These are phyloP conservation scores for Lissonota sp. DNA, from an alignment of 2,888 invertebrate species.

Conservation along the genomic window DNA sequence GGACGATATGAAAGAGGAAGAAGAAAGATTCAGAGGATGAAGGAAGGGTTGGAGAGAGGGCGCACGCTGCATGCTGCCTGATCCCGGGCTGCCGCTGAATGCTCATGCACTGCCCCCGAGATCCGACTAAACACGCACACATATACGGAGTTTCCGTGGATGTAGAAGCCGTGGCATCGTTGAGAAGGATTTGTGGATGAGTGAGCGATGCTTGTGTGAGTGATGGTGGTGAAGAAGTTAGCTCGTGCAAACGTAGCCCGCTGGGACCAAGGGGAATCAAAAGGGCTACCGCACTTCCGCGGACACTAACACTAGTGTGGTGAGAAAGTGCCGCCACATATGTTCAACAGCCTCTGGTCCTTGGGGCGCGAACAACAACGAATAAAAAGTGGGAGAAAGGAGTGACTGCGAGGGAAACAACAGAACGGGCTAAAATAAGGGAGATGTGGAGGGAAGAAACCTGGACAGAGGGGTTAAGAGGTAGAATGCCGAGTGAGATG, in stretches of 20 bases:
- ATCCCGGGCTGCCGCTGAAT: constrained; percentile 45
- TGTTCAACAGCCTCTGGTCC: constrained; percentile 56
- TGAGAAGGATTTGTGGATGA: constrained; percentile 80
- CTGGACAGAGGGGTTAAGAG: constrained; percentile 44
- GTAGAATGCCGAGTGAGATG: constrained; percentile 37
- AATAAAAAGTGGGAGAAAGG: constrained; percentile 48
- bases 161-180: constrained; percentile 79
- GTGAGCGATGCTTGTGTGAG: constrained; percentile 80
- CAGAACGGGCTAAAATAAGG: constrained; percentile 33
- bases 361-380: constrained; percentile 64
- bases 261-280: constrained; percentile 55
- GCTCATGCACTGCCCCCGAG: constrained; percentile 47
- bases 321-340: constrained; percentile 21
- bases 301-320: constrained; percentile 39
- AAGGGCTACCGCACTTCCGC: constrained; percentile 62
- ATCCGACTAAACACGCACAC: constrained; percentile 6
- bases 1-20: constrained; percentile 20
- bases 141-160: constrained; percentile 67
- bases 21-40: constrained; percentile 20
- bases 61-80: constrained; percentile 42
- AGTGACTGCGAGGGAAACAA: constrained; percentile 46
- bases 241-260: constrained; percentile 72
- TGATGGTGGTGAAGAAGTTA: constrained; percentile 63
- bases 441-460: constrained; percentile 31
- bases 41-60: constrained; percentile 59